Conservation (phyloP, 2,888 invertebrate species). For the Amphipyra tragopoginis region DNA sequence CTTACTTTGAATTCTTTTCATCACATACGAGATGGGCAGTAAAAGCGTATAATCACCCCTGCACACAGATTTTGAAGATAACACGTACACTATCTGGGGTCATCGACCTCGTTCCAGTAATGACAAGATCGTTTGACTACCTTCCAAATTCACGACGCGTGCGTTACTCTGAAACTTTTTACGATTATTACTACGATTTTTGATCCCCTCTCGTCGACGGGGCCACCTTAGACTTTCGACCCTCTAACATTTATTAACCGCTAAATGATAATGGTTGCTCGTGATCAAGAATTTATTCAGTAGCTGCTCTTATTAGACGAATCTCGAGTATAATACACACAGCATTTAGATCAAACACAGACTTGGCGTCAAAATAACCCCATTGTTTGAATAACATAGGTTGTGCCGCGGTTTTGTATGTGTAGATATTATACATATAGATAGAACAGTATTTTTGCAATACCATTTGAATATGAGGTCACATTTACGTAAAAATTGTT, state of each 20-base stretch:
- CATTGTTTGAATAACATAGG: constrained; percentile 56
- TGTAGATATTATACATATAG: constrained; percentile 51
- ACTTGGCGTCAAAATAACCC: constrained; percentile 58
- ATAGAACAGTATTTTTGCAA: constrained; percentile 40
- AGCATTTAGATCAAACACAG: constrained; percentile 51
- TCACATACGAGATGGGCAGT: constrained; percentile 50
- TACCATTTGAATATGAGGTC: constrained; percentile 21
- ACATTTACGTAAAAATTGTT: not conserved
- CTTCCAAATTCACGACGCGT: constrained; percentile 83
- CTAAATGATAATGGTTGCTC: constrained; percentile 83
- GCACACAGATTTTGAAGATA: constrained; percentile 63
- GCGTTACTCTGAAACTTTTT: constrained; percentile 85
- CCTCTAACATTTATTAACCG: constrained; percentile 83
- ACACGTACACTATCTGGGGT: constrained; percentile 64
- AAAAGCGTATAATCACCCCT: constrained; percentile 47
- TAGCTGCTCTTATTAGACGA: constrained; percentile 66
- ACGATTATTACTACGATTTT: constrained; percentile 86
- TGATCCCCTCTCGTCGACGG: constrained; percentile 78
- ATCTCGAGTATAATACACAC: constrained; percentile 53
- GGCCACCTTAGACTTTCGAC: constrained; percentile 77
- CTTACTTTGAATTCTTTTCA: constrained; percentile 52
- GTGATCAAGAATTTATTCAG: constrained; percentile 79
- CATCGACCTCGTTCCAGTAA: constrained; percentile 72
- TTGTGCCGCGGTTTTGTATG: constrained; percentile 41
- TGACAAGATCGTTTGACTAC: constrained; percentile 77